Conservation (phyloP, 1,140 invertebrate genomes). For the Halictus rubicundus region DNA sequence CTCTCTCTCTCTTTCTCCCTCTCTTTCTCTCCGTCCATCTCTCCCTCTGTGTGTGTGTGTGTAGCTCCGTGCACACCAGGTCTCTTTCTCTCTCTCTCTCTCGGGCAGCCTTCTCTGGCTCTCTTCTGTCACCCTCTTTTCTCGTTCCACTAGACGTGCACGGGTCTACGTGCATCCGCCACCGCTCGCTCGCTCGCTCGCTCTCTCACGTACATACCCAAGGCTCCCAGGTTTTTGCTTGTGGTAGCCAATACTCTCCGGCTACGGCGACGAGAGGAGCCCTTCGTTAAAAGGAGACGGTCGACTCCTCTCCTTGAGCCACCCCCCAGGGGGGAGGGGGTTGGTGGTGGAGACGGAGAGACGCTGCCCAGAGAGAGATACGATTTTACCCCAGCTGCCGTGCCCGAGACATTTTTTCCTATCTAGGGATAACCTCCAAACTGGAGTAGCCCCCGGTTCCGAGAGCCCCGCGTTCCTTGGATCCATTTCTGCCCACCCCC, state of each 20-base stretch:
- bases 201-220: constrained; percentile 44
- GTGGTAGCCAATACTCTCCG: constrained; percentile 66
- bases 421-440: constrained; percentile 68
- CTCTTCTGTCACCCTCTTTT: constrained; percentile 54
- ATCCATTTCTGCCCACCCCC: constrained; percentile 30
- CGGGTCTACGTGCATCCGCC: constrained; percentile 36
- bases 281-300: constrained; percentile 48
- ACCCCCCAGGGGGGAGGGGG: background rate
- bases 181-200: background rate
- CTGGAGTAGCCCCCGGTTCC: constrained; percentile 58
- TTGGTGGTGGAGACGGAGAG: background rate
- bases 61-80: constrained; percentile 37
- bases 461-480: constrained; percentile 40
- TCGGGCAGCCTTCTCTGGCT: constrained; percentile 21
- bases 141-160: constrained; percentile 44
- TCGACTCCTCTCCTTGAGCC: background rate
- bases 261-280: constrained; percentile 57
- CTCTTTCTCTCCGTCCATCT: background rate
- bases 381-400: constrained; percentile 69
- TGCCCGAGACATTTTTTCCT: constrained; percentile 68
- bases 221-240: constrained; percentile 65
- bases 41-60: constrained; percentile 50
- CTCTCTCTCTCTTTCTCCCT: constrained; percentile 3
- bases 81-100: background rate
- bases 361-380: constrained; percentile 53